phyloP scores from a whole-genome alignment of 1,140 invertebrate genomes.

The Zaprionus nigranus region DNA sequence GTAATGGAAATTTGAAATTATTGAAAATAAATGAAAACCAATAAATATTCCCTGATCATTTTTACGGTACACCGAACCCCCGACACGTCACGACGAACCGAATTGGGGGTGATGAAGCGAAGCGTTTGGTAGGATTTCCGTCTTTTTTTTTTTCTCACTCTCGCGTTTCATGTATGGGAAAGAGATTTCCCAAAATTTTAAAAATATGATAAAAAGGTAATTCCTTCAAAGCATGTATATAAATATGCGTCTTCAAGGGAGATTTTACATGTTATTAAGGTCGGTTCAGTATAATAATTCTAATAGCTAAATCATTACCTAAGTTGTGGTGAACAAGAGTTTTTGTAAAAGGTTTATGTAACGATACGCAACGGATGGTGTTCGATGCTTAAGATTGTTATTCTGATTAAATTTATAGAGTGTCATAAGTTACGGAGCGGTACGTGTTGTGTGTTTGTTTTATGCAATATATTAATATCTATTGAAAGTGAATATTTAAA shows the following conservation, averaged over 20 bases:
- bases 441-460: too few species aligned
- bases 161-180: not conserved
- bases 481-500: too few species aligned
- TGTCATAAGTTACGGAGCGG: too few species aligned
- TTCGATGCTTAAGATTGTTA: too few species aligned
- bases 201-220: not conserved
- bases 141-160: slow-evolving; percentile 1
- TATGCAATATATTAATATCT: too few species aligned
- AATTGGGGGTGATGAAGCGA: slow-evolving; percentile 58
- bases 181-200: not conserved
- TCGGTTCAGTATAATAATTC: too few species aligned
- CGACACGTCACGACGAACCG: not conserved
- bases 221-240: not conserved
- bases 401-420: too few species aligned
- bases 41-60: slow-evolving; percentile 73
- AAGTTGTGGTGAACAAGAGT: too few species aligned
- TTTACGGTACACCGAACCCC: slow-evolving; percentile 28
- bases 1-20: slow-evolving; percentile 82
- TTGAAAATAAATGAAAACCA: slow-evolving; percentile 83
- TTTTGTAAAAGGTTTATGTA: too few species aligned
- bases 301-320: too few species aligned
- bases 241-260: not conserved
- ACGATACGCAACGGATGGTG: too few species aligned
- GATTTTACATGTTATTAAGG: too few species aligned
- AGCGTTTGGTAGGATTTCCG: slow-evolving; percentile 51